Evolutionary conservation across 1,140 invertebrate species (phyloP).

Genomic region (Achatina immaculata): DNA sequence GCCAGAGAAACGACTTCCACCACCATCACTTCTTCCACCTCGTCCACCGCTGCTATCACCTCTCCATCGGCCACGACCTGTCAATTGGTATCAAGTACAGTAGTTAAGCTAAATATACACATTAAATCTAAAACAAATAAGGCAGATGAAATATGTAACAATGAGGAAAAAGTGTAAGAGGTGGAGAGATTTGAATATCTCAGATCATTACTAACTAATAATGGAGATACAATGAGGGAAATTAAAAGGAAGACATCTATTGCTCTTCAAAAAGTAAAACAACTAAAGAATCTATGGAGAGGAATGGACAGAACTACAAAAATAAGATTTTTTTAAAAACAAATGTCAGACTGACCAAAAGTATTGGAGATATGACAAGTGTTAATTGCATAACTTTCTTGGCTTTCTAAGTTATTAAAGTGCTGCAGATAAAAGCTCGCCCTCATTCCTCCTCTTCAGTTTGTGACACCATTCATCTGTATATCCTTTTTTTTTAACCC

Average conservation of each 20-base stretch:
- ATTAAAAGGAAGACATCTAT: too few relatives aligned
- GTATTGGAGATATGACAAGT: not conserved
- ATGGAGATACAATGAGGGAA: too few relatives aligned
- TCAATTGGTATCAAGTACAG: not conserved
- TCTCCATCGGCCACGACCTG: slow-evolving; percentile 44
- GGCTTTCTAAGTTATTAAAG: too few relatives aligned
- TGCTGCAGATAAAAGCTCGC: not conserved
- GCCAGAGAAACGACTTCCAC: not conserved
- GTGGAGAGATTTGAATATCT: too few relatives aligned
- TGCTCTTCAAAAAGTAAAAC: too few relatives aligned
- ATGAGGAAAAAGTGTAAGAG: too few relatives aligned
- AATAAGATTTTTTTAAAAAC: too few relatives aligned
- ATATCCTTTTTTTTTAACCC: too few relatives aligned
- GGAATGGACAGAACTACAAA: too few relatives aligned
- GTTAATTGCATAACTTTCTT: not conserved
- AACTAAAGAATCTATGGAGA: too few relatives aligned
- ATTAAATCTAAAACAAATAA: not conserved
- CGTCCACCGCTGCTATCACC: slow-evolving; percentile 30
- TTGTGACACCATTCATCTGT: not conserved
- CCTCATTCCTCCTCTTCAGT: not conserved
- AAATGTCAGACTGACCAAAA: not conserved
- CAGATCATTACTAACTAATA: too few relatives aligned
- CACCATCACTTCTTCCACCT: slow-evolving; percentile 20
- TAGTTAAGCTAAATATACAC: not conserved
- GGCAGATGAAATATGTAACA: too few relatives aligned